phyloP scores from a whole-genome alignment of 2,797 vertebrate genomes.

The Hippopotamyrus pictus region DNA sequence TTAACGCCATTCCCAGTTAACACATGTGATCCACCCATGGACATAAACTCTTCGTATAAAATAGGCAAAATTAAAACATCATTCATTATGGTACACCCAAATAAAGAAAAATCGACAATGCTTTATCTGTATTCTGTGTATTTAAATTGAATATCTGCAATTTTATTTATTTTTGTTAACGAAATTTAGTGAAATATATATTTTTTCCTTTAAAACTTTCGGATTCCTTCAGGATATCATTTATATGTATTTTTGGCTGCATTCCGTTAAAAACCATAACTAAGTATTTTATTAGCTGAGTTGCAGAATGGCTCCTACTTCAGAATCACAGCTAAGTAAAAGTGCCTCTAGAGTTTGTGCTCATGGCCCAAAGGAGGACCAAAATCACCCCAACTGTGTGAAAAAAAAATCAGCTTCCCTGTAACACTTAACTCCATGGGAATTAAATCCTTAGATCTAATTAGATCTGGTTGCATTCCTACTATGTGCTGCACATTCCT shows the following conservation, averaged over 20 bases:
- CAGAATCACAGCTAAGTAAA: not conserved
- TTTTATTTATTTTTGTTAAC: not conserved
- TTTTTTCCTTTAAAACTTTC: not conserved
- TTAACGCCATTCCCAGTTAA: not conserved
- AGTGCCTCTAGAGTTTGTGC: not conserved
- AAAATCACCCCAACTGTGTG: not conserved
- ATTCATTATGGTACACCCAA: not conserved
- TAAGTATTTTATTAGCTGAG: not conserved
- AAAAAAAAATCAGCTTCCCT: not conserved
- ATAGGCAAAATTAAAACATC: not conserved
- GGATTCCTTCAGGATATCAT: not conserved
- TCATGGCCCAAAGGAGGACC: not conserved
- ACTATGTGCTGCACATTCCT: slow-evolving; percentile 25
- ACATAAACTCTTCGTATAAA: not conserved
- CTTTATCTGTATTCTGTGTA: not conserved
- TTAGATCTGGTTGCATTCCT: not conserved
- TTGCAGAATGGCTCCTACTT: not conserved
- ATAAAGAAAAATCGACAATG: not conserved
- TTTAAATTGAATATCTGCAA: not conserved
- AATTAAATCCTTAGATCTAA: not conserved
- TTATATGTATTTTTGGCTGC: not conserved
- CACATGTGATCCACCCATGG: not conserved
- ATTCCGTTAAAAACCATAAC: not conserved
- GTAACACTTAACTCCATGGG: not conserved
- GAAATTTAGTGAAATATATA: not conserved